These are phyloP conservation scores for Galbula dea DNA, from an alignment of 2,113 vertebrate genomes.

Conservation along the genomic window DNA sequence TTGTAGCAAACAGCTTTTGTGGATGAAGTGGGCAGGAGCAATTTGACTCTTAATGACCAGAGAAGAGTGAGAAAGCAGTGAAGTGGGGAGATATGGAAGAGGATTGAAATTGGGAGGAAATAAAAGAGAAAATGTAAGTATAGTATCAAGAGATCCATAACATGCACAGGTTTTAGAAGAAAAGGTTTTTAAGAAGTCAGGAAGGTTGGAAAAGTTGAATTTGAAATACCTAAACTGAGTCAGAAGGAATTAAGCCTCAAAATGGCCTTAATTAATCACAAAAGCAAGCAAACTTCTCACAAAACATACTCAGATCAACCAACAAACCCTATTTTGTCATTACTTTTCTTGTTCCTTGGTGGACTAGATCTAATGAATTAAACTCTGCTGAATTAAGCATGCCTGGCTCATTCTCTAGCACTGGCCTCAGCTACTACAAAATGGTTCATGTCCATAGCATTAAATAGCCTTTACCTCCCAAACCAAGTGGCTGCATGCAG, in stretches of 20 bases:
- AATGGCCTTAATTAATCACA: not conserved
- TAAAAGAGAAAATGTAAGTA: not conserved
- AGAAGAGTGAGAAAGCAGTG: not conserved
- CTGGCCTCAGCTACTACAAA: not conserved
- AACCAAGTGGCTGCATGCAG: not conserved
- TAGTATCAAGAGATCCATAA: not conserved
- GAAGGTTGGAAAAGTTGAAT: not conserved
- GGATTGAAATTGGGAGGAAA: not conserved
- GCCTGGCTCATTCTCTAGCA: not conserved
- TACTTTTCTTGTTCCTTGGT: not conserved
- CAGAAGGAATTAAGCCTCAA: not conserved
- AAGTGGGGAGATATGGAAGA: not conserved
- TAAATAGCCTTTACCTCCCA: not conserved
- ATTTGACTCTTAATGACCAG: not conserved
- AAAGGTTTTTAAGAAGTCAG: not conserved
- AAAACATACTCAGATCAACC: not conserved
- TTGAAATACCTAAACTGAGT: not conserved
- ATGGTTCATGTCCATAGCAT: not conserved
- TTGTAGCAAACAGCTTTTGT: constrained; percentile 10
- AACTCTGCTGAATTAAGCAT: not conserved
- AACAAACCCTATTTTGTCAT: too few relatives aligned
- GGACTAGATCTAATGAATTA: not conserved
- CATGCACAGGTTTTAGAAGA: not conserved
- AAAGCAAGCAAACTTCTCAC: not conserved
- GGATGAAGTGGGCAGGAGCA: constrained; percentile 14